These are phyloP conservation scores for Lycocorax pyrrhopterus DNA, from an alignment of 2,113 vertebrate species.

Conservation along the genomic window DNA sequence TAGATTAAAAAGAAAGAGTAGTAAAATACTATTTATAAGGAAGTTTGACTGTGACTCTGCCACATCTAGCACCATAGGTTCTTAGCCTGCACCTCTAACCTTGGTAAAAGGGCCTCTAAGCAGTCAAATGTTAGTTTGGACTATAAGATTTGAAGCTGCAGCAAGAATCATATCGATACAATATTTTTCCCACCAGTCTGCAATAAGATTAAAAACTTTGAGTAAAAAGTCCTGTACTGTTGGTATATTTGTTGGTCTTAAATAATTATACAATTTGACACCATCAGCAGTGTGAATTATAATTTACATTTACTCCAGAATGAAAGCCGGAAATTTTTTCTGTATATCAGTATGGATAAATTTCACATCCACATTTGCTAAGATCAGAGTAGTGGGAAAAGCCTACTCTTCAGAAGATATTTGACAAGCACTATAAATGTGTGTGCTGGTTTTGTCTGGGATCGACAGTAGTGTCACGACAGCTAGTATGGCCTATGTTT, in stretches of 20 bases:
- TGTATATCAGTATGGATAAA: background rate
- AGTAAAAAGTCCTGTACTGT: background rate
- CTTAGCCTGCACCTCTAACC: background rate
- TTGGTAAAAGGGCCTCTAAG: background rate
- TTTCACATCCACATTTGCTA: background rate
- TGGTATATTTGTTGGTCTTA: background rate
- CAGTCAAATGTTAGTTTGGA: background rate
- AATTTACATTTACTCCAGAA: background rate
- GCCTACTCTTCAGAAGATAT: background rate
- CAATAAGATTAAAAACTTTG: background rate
- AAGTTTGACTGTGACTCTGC: background rate
- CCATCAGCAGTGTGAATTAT: background rate
- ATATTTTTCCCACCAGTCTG: background rate
- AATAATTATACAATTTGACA: background rate
- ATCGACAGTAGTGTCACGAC: background rate
- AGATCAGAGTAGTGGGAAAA: background rate
- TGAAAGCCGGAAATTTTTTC: background rate
- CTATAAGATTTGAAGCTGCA: background rate
- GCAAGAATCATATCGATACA: background rate
- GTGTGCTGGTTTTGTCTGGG: background rate
- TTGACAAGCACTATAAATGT: background rate
- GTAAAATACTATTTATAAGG: background rate
- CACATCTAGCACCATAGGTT: background rate
- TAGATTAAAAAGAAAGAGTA: background rate
- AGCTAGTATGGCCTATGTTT: background rate